Base-by-base conservation (phyloP, 2,797 vertebrate genomes). In the Sitta carolinensis region DNA sequence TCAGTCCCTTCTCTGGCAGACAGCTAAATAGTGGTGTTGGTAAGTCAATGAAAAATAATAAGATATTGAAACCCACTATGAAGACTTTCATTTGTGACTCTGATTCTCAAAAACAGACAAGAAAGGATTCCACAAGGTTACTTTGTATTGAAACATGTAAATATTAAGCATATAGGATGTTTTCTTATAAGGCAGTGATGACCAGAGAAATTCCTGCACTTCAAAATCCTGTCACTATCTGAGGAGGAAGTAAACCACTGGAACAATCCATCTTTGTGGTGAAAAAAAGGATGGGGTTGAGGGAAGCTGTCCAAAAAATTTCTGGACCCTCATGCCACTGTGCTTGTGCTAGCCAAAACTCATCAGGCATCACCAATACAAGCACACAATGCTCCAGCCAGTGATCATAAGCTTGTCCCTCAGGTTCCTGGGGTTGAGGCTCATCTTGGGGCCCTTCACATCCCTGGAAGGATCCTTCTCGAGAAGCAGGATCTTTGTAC, bases 291-390 rank as follows among this genome's bases (percentile, higher is more conserved):
- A 58, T 18, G 3, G n/a, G 11, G 34, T 15, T 51, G 57, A 55
- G 23, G 12, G 51, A 85, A 85, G 29, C 2, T 59, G 30, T 51
- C 64, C 32, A 63, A 7, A 23, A 87, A 43, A 23, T 1, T 23
- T 42, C 43, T 34, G 23, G 30, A 63, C 50, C 32, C 59, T 50
- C 38, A 34, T 40, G 27, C 50, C 64, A 48, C 17, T 34, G 36
- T 11, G 16, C 16, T 14, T n/a, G 25, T 10, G 11, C 17, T 30
- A 47, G 17, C 30, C 75, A 77, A 26, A 61, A 67, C 30, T 40
- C 48, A 50, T 14, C 47, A 38, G 23, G 14, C 1, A 0, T 14
- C 6, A 2, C n/a, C 2, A 1, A 42, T 2, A 26, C 2, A 63
- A 74, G 23, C 2, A 0, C 73, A 52, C 51, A 70, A 25, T 6